These are phyloP conservation scores for Eugnorisma glareosa DNA, from an alignment of 2,888 invertebrate genomes.

Conservation along the genomic window DNA sequence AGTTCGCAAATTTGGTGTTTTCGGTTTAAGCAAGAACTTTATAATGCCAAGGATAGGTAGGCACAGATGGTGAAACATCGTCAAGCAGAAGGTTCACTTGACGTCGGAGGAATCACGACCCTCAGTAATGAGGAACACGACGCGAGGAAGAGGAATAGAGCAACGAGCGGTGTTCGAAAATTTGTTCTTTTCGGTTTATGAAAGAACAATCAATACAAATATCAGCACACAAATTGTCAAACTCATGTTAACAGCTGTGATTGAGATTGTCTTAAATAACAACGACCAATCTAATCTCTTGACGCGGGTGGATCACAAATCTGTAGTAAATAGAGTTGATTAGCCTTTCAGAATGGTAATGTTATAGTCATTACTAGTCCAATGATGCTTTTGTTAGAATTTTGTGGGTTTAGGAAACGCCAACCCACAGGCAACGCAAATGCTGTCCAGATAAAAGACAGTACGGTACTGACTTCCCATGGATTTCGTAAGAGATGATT, in stretches of 20 bases:
- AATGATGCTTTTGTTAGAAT: background rate
- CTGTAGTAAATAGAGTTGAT: background rate
- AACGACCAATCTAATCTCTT: background rate
- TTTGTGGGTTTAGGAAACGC: constrained; percentile 11
- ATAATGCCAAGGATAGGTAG: no score
- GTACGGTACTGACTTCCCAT: background rate
- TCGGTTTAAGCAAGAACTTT: no score
- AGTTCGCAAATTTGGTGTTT: background rate
- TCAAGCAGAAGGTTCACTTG: no score
- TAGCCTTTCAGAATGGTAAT: background rate
- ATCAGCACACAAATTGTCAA: no score
- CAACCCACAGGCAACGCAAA: constrained; percentile 23
- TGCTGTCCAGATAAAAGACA: background rate
- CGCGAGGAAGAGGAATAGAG: no score
- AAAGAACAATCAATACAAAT: background rate
- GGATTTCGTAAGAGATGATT: background rate
- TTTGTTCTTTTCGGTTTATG: no score
- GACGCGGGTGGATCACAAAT: background rate
- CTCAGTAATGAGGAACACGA: no score
- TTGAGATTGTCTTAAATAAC: background rate
- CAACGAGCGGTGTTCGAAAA: no score
- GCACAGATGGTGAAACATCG: no score
- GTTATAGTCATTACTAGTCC: constrained; percentile 1
- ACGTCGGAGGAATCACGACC: no score
- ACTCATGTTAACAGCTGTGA: background rate